A percentile compares a stretch with the other conserved stretches of the same genome.
Evolutionary conservation across 92 coral and sea anemone genomes (phyloP).

Genomic region (Porites lobata): DNA sequence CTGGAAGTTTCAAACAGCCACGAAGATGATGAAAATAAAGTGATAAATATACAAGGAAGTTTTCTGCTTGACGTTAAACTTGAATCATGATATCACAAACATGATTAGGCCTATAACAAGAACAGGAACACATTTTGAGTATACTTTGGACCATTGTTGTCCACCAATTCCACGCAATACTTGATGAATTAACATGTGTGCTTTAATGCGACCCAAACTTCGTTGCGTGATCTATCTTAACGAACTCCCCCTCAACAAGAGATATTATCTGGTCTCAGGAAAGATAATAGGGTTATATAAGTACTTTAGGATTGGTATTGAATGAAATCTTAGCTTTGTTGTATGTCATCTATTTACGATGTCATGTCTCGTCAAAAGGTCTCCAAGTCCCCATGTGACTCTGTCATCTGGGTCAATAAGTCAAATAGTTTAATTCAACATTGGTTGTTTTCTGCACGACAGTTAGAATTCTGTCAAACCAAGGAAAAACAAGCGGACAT

Average conservation of each 20-base stretch:
- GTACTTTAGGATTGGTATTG: constrained; percentile 8
- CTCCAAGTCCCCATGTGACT: constrained; percentile 16
- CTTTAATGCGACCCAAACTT: not conserved
- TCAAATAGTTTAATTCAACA: constrained; percentile 27
- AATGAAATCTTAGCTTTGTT: constrained; percentile 22
- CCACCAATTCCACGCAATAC: not conserved
- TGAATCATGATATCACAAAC: not conserved
- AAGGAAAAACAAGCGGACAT: constrained; percentile 52
- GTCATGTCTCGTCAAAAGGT: constrained; percentile 8
- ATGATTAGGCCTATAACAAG: not conserved
- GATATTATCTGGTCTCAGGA: constrained; percentile 26
- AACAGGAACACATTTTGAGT: not conserved
- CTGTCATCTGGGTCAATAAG: constrained; percentile 23
- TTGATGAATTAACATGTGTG: not conserved
- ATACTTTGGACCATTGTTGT: not conserved
- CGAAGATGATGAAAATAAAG: too few relatives aligned
- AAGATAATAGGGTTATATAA: constrained; percentile 32
- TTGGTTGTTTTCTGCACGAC: not conserved
- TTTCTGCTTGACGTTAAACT: not conserved
- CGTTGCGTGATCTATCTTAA: constrained; percentile 36
- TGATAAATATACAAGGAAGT: not conserved
- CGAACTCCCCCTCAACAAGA: constrained; percentile 27
- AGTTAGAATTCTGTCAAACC: constrained; percentile 10
- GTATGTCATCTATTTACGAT: constrained; percentile 14
- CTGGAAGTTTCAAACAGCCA: too few relatives aligned